Percentiles rank a stretch among this genome's conserved stretches.
Conservation (phyloP, 2,113 vertebrate genomes). For the Crypturellus undulatus region DNA sequence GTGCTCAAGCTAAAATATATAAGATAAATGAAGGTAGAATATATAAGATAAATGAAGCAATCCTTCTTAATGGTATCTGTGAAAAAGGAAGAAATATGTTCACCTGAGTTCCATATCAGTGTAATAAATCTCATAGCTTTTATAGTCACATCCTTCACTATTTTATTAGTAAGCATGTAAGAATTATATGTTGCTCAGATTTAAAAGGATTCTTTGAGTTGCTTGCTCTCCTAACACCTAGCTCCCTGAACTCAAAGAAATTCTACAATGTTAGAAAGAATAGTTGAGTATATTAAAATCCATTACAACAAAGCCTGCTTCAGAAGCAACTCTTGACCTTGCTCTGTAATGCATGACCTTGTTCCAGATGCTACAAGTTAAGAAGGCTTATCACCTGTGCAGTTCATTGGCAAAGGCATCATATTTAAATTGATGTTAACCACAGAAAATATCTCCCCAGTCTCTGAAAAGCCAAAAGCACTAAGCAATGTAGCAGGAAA, state of each 20-base stretch:
- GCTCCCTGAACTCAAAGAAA: constrained; percentile 8
- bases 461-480: neutral
- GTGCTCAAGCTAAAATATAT: constrained; percentile 52
- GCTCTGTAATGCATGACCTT: neutral
- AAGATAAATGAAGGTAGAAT: constrained; percentile 66
- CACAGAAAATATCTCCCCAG: neutral
- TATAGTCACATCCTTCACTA: constrained; percentile 17
- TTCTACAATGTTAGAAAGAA: neutral
- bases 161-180: neutral
- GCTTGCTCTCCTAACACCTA: neutral
- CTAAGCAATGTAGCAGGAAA: neutral
- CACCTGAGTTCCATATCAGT: constrained; percentile 48
- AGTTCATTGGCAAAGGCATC: neutral
- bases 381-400: neutral
- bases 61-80: constrained; percentile 66
- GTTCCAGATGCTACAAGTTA: neutral
- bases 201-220: constrained; percentile 17
- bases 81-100: constrained; percentile 67
- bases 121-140: constrained; percentile 71
- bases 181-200: constrained; percentile 1
- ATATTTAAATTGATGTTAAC: neutral
- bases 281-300: neutral
- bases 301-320: neutral
- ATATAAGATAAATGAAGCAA: constrained; percentile 72
- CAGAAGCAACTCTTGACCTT: neutral